Evolutionary conservation across 2,113 vertebrate species (phyloP).

Genomic region (Sphyrna mokarran): DNA sequence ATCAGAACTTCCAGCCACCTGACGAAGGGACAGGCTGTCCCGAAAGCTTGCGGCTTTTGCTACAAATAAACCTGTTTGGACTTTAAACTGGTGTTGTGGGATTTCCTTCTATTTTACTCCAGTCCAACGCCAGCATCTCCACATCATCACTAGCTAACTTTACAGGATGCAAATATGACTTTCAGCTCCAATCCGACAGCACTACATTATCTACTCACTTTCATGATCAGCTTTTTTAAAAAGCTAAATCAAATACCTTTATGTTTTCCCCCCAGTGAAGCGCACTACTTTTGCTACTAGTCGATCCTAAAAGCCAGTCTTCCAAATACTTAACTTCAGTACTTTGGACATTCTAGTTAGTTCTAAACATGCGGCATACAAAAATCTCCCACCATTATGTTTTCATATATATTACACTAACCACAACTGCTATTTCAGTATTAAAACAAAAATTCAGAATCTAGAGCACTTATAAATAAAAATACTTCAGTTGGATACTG

Average conservation of each 20-base stretch:
- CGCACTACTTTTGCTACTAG: neutral
- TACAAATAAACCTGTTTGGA: too few species aligned
- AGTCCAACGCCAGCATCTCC: too few species aligned
- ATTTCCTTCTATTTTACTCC: too few species aligned
- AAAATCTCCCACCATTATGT: neutral
- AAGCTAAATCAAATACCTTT: neutral
- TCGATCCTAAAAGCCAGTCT: neutral
- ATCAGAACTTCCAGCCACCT: too few species aligned
- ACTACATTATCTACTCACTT: neutral
- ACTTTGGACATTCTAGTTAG: neutral
- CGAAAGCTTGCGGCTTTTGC: too few species aligned
- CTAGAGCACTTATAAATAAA: neutral
- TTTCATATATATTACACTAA: neutral
- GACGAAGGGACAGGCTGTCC: too few species aligned
- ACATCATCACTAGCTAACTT: neutral
- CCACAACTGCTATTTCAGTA: neutral
- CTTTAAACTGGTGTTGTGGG: too few species aligned
- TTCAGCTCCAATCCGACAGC: neutral
- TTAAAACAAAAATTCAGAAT: neutral
- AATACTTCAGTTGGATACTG: neutral
- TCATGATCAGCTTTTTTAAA: neutral
- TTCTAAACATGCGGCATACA: neutral
- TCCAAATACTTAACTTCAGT: neutral
- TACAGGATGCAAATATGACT: neutral
- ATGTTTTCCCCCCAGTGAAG: neutral